Evolutionary conservation across 2,113 vertebrate genomes (phyloP).

Genomic region (Platichthys stellatus): DNA sequence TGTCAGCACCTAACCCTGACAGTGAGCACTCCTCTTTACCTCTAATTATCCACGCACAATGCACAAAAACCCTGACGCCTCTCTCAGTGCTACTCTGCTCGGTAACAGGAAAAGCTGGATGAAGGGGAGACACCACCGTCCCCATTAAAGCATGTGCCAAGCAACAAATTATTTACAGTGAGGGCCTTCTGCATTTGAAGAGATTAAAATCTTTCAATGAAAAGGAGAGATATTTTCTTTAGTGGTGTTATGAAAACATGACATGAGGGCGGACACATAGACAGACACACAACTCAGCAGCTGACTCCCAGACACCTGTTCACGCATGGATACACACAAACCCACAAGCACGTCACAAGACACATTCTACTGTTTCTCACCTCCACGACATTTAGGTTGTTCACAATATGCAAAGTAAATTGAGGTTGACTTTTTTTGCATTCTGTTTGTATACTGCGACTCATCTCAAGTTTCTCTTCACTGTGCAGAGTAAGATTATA

Average conservation of each 20-base stretch:
- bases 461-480: background rate
- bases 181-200: conserved; percentile 17
- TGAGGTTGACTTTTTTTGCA: background rate
- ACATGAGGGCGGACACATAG: conserved; percentile 30
- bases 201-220: conserved; percentile 51
- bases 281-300: conserved; percentile 21
- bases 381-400: background rate
- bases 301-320: conserved; percentile 32
- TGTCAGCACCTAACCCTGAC: conserved; percentile 18
- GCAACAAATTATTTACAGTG: conserved; percentile 38
- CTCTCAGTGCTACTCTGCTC: background rate
- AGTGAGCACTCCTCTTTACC: conserved; percentile 4
- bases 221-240: conserved; percentile 37
- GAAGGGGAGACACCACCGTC: background rate
- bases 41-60: conserved; percentile 4
- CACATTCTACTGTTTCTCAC: background rate
- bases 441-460: background rate
- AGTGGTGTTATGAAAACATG: conserved; percentile 47
- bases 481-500: background rate
- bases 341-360: background rate
- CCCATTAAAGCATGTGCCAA: conserved; percentile 13
- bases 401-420: background rate
- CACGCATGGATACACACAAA: background rate
- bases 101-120: conserved; percentile 50
- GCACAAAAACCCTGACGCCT: conserved; percentile 1